A percentile compares a stretch with the other conserved stretches of the same genome.
Conservation (phyloP, 2,888 invertebrate species). For the Folsomia manolachei region DNA sequence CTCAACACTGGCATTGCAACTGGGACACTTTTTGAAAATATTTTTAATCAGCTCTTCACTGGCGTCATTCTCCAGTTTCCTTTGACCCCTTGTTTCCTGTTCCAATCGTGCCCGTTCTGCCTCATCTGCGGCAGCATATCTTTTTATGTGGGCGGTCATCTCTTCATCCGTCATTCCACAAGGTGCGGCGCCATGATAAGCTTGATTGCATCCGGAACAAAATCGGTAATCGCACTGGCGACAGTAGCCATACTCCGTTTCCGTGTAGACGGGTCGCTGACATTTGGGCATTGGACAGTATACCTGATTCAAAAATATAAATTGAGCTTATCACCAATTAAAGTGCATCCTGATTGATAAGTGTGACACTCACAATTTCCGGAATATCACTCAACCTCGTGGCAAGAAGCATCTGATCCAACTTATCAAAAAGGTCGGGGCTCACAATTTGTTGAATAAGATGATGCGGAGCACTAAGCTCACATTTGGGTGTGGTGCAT, state of each 20-base stretch:
- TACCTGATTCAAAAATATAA: not conserved
- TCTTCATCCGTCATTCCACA: not conserved
- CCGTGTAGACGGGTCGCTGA: not conserved
- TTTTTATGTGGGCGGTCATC: not conserved
- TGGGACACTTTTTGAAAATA: slow-evolving; percentile 1
- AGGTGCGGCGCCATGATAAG: not conserved
- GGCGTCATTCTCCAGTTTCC: not conserved
- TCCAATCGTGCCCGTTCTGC: not conserved
- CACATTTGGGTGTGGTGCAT: not conserved
- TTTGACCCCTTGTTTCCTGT: not conserved
- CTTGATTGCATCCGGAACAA: not conserved
- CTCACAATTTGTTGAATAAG: not conserved
- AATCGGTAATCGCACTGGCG: not conserved
- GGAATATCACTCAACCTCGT: not conserved
- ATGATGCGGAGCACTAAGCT: not conserved
- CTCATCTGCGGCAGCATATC: not conserved
- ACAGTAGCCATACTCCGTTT: not conserved
- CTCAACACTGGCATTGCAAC: not conserved
- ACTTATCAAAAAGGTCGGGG: not conserved
- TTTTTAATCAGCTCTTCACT: slow-evolving; percentile 2
- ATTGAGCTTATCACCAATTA: not conserved
- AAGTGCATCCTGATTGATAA: not conserved
- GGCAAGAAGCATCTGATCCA: not conserved
- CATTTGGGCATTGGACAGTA: not conserved
- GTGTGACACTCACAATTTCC: not conserved